Evolutionary conservation across 2,797 vertebrate genomes (phyloP), one percentile per base, ranked within the genome.

Genomic region (Cynopterus sphinx): DNA sequence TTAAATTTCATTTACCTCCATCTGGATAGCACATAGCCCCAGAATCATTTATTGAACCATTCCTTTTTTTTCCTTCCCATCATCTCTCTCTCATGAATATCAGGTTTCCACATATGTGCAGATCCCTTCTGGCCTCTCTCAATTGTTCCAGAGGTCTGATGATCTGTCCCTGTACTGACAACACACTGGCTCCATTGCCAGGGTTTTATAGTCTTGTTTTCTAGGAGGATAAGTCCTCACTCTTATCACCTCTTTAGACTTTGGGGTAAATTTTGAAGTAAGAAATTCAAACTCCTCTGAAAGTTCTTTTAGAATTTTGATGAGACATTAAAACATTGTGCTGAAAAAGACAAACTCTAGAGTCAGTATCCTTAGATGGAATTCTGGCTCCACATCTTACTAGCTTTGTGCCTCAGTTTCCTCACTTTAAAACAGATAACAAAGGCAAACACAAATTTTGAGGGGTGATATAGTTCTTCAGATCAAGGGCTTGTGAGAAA

Each of bases 21-120:
- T 8, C 3, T 21, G 12, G n/a, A 16, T 22, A 22, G 10, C 4
- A n/a, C 12, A 10, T 19, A 8, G 17, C 46, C 17, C 67, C 68
- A 12, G 28, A 11, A 3, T 59, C 4, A 9, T 41, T 57, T 8
- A 33, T 3, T 33, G 28, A 28, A 3, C 1, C 4, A 21, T 26
- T 15, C 39, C 26, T 2, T 70, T 74, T 21, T 21, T 21, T 28
- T 75, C n/a, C 17, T 65, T 46, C 21, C 6, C 13, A 5, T 33
- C 13, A 26, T 2, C 5, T 8, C 15, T 39, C 49, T 43, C 16
- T 75, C 11, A 1, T 41, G 31, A 2, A 0, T 6, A 4, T 10
- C 19, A 10, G 46, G 3, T 6, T 28, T 10, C 31, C 57, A 43
- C 3, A 12, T 24, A 31, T 15, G 6, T n/a, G 26, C 28, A 9